Evolutionary conservation across 1,140 invertebrate species (phyloP), one percentile per base, ranked within the genome.

Genomic region (Lucilia sericata): DNA sequence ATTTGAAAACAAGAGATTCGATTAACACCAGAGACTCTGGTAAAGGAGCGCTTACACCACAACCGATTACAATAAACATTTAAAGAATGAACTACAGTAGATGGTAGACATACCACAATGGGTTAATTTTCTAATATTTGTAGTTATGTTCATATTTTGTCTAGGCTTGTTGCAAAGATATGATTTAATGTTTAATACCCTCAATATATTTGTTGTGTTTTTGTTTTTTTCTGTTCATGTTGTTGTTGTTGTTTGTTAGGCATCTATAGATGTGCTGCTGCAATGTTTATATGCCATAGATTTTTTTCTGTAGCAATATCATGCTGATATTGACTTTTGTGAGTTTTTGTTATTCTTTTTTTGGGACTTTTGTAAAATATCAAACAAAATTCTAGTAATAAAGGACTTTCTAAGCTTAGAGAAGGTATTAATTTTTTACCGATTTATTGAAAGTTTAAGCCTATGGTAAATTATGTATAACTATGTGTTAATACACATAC

Each of bases 131-230:
- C 51, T 55, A 55, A 55, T 55, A 55, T 55, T 55, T 55, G 13
- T 55, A 55, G 51, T 55, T 25, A 70, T 70, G 65, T 21, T 10
- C 51, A 55, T 55, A 60, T 60, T 60, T 70, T 70, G 65, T 70
- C 65, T 70, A 70, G n/a, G 21, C 65, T 70, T 70, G 65, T 70
- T 21, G 65, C 65, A 10, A 70, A 19, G 65, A 21, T 70, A 25
- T 70, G 19, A 70, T 70, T 70, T 70, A 70, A 70, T 70, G 65
- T 70, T 70, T 70, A 70, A 70, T 70, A 70, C 65, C 19, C 19
- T 12, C 65, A 70, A 70, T 70, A 21, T 70, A 70, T 70, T 70
- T 70, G 65, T 55, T 55, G 65, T 60, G 14, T 60, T 60, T 60
- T 1, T 60, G 14, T 60, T 60, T 60, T 1, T 17, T 60, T 60